phyloP scores from a whole-genome alignment of 2,888 invertebrate genomes.

The Cantharis rufa region DNA sequence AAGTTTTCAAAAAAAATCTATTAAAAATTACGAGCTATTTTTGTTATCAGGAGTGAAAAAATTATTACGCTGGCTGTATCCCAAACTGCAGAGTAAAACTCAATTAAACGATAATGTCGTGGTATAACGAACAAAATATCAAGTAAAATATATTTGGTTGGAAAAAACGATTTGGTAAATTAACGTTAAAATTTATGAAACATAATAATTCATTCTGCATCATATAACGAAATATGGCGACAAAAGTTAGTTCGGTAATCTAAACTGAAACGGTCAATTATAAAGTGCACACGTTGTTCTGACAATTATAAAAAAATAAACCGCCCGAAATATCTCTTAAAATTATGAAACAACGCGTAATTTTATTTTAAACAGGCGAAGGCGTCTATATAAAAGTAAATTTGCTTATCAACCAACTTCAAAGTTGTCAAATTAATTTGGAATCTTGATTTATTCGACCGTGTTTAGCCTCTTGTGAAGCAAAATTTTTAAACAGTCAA shows the following conservation, averaged over 20 bases:
- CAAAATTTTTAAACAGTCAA: not conserved
- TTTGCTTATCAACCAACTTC: not conserved
- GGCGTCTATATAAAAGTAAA: not conserved
- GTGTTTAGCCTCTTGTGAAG: not conserved
- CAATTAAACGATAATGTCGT: slow-evolving; percentile 23
- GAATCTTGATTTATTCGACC: not conserved
- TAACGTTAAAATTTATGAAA: slow-evolving; percentile 32
- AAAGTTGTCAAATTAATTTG: not conserved
- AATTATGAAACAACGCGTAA: slow-evolving; percentile 3
- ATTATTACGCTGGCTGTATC: slow-evolving; percentile 14
- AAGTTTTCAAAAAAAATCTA: not conserved
- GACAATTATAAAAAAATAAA: slow-evolving; percentile 39
- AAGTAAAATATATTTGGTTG: not conserved
- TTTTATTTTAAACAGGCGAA: not conserved
- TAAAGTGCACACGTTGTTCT: slow-evolving; percentile 37
- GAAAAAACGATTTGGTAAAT: slow-evolving; percentile 31
- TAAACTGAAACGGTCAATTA: slow-evolving; percentile 39
- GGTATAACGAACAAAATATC: slow-evolving; percentile 20
- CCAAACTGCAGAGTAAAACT: slow-evolving; percentile 9
- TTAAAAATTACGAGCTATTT: not conserved
- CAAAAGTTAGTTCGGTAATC: slow-evolving; percentile 37
- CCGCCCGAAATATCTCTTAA: slow-evolving; percentile 33
- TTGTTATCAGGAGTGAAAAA: not conserved
- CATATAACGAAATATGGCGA: slow-evolving; percentile 38
- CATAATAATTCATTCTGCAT: slow-evolving; percentile 29